Conservation (phyloP, 2,797 vertebrate species). For the Thunnus albacares region DNA sequence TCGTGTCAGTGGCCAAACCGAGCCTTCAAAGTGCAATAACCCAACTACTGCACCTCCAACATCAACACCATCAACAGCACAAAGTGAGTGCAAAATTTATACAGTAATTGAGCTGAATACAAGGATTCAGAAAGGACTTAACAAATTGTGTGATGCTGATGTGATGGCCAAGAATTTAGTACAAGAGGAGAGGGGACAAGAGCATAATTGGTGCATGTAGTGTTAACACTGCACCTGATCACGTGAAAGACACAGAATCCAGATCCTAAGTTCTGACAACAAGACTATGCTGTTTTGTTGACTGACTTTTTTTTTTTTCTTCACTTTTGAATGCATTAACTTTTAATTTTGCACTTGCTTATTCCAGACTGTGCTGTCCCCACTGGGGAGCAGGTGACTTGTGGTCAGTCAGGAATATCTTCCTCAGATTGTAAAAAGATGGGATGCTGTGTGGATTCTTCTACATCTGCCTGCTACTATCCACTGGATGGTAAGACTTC, state of each 20-base stretch:
- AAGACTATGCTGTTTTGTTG: too few relatives aligned
- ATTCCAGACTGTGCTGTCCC: slow-evolving; percentile 73
- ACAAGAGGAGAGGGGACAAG: too few relatives aligned
- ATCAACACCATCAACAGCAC: background rate
- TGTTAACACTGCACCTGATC: too few relatives aligned
- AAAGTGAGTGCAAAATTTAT: slow-evolving; percentile 38
- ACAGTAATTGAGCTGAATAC: background rate
- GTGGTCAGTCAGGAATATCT: slow-evolving; percentile 45
- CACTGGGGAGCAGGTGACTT: slow-evolving; percentile 54
- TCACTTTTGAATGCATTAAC: background rate
- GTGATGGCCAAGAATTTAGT: background rate
- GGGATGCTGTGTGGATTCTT: slow-evolving; percentile 75
- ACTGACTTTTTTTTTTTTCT: too few relatives aligned
- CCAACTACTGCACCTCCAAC: too few relatives aligned
- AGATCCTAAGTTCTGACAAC: too few relatives aligned
- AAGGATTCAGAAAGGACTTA: rapidly evolving
- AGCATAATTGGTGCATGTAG: too few relatives aligned
- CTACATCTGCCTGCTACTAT: slow-evolving; percentile 71
- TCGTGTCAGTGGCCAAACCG: background rate
- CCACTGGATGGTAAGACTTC: slow-evolving; percentile 77
- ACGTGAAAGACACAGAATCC: too few relatives aligned
- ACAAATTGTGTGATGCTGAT: too few relatives aligned
- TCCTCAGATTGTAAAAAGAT: slow-evolving; percentile 39
- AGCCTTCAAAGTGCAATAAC: background rate
- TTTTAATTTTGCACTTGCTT: rapidly evolving